A percentile compares a stretch with the other conserved stretches of the same genome.
These are phyloP conservation scores for Darevskia nairensis DNA, from an alignment of 2,797 vertebrate species.

Conservation along the genomic window DNA sequence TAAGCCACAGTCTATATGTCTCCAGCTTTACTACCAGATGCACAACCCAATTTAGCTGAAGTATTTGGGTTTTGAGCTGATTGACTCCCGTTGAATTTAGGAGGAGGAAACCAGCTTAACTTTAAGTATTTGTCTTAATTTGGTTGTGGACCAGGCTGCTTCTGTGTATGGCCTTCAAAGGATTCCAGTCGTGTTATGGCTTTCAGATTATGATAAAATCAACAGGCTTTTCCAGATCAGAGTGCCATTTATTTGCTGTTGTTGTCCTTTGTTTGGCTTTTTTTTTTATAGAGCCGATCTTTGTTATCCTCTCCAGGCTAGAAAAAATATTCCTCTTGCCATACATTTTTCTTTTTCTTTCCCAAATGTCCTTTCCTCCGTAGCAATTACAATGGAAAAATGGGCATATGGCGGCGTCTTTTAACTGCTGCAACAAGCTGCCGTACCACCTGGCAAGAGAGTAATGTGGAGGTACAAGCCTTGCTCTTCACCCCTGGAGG, in stretches of 20 bases:
- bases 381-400: conserved; percentile 72
- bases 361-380: conserved; percentile 66
- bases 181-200: neutral
- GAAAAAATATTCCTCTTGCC: conserved; percentile 11
- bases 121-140: conserved; percentile 16
- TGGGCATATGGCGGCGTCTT: conserved; percentile 74
- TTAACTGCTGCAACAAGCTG: conserved; percentile 76
- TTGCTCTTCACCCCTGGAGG: conserved; percentile 65
- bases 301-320: conserved; percentile 3
- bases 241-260: conserved; percentile 57
- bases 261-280: neutral
- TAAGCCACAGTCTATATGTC: neutral
- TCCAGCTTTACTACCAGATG: conserved; percentile 11
- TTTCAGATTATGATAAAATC: conserved; percentile 23
- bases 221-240: conserved; percentile 18
- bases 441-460: conserved; percentile 72
- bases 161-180: neutral
- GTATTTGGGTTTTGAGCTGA: neutral
- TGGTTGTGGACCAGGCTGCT: neutral
- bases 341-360: conserved; percentile 60
- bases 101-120: neutral
- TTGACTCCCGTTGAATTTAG: neutral
- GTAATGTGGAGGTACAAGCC: conserved; percentile 49
- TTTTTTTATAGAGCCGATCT: neutral
- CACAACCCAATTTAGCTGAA: neutral